Evolutionary conservation across 2,888 invertebrate species (phyloP).

Genomic region (Lysandra bellargus): DNA sequence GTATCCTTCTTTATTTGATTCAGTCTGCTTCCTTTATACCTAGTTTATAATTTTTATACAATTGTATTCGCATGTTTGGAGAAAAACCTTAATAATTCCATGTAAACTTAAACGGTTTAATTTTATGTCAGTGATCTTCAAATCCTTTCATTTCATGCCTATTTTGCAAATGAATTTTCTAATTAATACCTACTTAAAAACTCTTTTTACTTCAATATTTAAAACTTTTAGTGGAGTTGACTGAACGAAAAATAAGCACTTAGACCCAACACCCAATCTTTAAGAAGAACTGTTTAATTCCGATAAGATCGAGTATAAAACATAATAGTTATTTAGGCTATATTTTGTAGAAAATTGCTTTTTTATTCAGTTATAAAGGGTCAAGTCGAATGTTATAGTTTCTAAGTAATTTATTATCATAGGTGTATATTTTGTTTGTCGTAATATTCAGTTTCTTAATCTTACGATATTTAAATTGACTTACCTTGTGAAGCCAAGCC

Average conservation of each 20-base stretch:
- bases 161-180: neutral
- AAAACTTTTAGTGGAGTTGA: constrained; percentile 1
- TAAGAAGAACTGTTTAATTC: neutral
- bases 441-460: neutral
- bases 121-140: too few relatives aligned
- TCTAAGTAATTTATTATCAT: too few relatives aligned
- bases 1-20: too few relatives aligned
- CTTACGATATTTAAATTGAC: too few relatives aligned
- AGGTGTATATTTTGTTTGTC: neutral
- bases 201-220: neutral
- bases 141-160: too few relatives aligned
- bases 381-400: neutral
- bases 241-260: neutral
- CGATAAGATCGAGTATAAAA: neutral
- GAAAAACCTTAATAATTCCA: too few relatives aligned
- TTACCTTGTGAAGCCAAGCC: too few relatives aligned
- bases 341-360: neutral
- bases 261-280: neutral
- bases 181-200: neutral
- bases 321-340: neutral
- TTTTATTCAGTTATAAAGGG: constrained; percentile 1
- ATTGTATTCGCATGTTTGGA: too few relatives aligned
- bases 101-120: too few relatives aligned
- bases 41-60: too few relatives aligned
- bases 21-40: too few relatives aligned